Conservation (phyloP, 2,113 vertebrate genomes). For the Orientallactaga bullata region DNA sequence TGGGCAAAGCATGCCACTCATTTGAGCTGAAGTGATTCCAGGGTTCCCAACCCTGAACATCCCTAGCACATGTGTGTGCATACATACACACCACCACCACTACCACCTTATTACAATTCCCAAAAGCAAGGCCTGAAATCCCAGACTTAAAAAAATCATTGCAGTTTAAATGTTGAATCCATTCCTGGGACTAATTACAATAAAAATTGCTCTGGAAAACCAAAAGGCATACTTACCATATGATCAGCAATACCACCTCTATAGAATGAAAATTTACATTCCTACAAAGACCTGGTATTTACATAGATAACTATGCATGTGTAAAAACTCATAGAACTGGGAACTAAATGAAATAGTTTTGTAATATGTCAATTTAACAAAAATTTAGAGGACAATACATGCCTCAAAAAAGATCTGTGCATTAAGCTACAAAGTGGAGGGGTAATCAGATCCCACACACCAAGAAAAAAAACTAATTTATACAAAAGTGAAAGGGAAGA, state of each 20-base stretch:
- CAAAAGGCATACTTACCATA: constrained; percentile 26
- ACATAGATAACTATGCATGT: background rate
- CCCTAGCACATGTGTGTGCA: background rate
- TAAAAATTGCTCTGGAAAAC: constrained; percentile 53
- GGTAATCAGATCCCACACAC: constrained; percentile 53
- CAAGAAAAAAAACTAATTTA: constrained; percentile 57
- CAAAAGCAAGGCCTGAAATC: constrained; percentile 55
- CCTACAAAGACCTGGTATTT: constrained; percentile 48
- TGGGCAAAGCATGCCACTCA: constrained; percentile 53
- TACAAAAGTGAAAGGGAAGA: constrained; percentile 63
- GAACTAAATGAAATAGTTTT: constrained; percentile 40
- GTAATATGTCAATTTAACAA: constrained; percentile 23
- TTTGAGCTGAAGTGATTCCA: constrained; percentile 34
- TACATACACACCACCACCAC: background rate
- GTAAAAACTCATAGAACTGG: constrained; percentile 44
- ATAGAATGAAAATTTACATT: constrained; percentile 54
- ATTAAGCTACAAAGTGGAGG: constrained; percentile 63
- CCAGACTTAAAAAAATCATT: constrained; percentile 48
- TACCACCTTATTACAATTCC: background rate
- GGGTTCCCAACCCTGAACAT: background rate
- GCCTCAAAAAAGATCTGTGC: constrained; percentile 20
- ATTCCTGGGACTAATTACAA: constrained; percentile 36
- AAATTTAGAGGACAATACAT: constrained; percentile 21
- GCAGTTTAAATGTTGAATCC: constrained; percentile 59
- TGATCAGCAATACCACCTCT: background rate